Evolutionary conservation across 92 coral and sea anemone species (phyloP).

Genomic region (Zoanthus sansibaricus): DNA sequence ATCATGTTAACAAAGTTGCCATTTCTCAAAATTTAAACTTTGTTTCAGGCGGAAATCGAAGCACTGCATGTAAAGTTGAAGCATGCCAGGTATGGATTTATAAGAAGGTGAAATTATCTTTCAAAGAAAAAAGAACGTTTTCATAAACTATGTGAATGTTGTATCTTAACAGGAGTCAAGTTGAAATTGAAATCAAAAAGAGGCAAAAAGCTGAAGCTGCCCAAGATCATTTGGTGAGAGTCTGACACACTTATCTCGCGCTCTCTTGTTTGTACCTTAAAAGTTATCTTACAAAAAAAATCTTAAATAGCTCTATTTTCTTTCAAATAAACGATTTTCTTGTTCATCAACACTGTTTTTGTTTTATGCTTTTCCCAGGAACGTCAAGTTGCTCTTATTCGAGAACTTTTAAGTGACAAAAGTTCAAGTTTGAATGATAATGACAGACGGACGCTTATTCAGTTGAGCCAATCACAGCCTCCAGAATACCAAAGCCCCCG

Average conservation of each 20-base stretch:
- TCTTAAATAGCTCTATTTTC: background rate
- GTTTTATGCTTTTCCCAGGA: conserved; percentile 63
- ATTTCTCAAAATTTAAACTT: background rate
- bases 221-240: conserved; percentile 91
- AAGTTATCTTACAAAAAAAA: background rate
- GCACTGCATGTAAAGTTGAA: conserved; percentile 92
- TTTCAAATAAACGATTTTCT: background rate
- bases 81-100: conserved; percentile 85
- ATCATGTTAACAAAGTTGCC: background rate
- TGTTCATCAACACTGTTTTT: background rate
- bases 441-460: conserved; percentile 86
- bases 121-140: background rate
- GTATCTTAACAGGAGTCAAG: conserved; percentile 74
- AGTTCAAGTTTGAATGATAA: conserved; percentile 91
- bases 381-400: conserved; percentile 94
- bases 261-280: background rate
- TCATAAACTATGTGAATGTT: background rate
- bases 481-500: conserved; percentile 85
- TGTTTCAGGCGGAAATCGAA: conserved; percentile 91
- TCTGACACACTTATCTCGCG: background rate
- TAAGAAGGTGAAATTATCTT: background rate
- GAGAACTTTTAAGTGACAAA: conserved; percentile 91
- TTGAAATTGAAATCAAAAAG: conserved; percentile 89
- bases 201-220: conserved; percentile 94
- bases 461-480: conserved; percentile 86